Evolutionary conservation across 2,888 invertebrate species (phyloP).

Genomic region (Pterobdella sp.): DNA sequence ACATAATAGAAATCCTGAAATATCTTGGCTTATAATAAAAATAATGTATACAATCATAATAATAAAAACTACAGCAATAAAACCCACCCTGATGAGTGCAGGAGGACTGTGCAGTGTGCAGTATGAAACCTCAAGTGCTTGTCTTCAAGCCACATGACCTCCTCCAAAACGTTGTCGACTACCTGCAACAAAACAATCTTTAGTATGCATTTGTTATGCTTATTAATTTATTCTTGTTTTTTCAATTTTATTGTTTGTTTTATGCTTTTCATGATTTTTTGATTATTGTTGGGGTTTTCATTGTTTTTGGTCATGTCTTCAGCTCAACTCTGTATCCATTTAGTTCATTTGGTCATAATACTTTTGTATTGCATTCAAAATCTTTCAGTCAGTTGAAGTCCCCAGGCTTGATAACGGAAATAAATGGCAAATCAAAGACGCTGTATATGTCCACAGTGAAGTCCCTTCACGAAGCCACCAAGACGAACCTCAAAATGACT

Average conservation of each 20-base stretch:
- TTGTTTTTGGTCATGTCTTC: no score
- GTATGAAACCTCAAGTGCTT: conserved; percentile 46
- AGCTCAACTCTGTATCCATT: no score
- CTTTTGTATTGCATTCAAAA: background rate
- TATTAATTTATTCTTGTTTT: no score
- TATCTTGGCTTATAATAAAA: no score
- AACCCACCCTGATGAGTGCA: conserved; percentile 36
- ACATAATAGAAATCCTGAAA: no score
- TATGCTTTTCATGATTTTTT: no score
- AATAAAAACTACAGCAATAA: no score
- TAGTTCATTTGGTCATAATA: background rate
- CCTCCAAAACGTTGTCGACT: conserved; percentile 72
- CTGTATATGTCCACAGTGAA: conserved; percentile 85
- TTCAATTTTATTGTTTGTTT: no score
- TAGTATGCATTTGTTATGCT: no score
- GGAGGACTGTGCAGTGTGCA: conserved; percentile 75
- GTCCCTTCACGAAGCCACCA: conserved; percentile 80
- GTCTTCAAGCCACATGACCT: conserved; percentile 55
- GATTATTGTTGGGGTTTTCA: no score
- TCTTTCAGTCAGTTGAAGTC: conserved; percentile 70
- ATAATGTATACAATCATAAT: no score
- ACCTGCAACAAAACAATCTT: conserved; percentile 66
- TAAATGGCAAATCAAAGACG: conserved; percentile 74
- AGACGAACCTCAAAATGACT: conserved; percentile 77
- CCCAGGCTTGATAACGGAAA: conserved; percentile 66